A percentile compares a stretch with the other conserved stretches of the same genome.
Evolutionary conservation across 2,113 vertebrate species (phyloP).

Genomic region (Channa maculata): DNA sequence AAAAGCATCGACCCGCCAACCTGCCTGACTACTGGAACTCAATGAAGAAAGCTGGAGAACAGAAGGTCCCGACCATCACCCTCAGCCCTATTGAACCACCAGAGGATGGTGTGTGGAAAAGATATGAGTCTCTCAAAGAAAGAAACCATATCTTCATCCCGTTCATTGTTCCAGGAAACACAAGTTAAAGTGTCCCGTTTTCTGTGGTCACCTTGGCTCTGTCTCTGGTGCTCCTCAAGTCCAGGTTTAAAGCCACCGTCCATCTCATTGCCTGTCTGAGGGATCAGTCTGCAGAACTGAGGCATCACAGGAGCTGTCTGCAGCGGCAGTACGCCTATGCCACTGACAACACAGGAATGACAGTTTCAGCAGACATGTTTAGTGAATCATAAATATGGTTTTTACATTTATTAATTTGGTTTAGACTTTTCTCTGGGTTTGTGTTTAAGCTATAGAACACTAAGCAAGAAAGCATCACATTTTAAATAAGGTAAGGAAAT

Average conservation of each 20-base stretch:
- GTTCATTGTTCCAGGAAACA: neutral
- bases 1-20: neutral
- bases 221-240: conserved; percentile 7
- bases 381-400: too few relatives aligned
- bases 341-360: neutral
- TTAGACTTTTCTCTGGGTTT: too few relatives aligned
- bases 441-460: too few relatives aligned
- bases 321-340: neutral
- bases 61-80: conserved; percentile 17
- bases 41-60: neutral
- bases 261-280: conserved; percentile 28
- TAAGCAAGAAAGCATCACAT: too few relatives aligned
- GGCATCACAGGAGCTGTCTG: too few relatives aligned
- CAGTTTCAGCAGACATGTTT: too few relatives aligned
- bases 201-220: neutral
- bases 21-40: conserved; percentile 32
- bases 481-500: too few relatives aligned
- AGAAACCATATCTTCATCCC: conserved; percentile 18
- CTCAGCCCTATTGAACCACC: neutral
- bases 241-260: conserved; percentile 7
- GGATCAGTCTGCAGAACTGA: too few relatives aligned
- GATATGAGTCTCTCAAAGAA: accelerated
- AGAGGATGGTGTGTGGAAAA: accelerated
- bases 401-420: too few relatives aligned
- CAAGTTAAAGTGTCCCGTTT: neutral